Base-by-base conservation (phyloP, 2,113 vertebrate genomes). In the Antechinus flavipes region DNA sequence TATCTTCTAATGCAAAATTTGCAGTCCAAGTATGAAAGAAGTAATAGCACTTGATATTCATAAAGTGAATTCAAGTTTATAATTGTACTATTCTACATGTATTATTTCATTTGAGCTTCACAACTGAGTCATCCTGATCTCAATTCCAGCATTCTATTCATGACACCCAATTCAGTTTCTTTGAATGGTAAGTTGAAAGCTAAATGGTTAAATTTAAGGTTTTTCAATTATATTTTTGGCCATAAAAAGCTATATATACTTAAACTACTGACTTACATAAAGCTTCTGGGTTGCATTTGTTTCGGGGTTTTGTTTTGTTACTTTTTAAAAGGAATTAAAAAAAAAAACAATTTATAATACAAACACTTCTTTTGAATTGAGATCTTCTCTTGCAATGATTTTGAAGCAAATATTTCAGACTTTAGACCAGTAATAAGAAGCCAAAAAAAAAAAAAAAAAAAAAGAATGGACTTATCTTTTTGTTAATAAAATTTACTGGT, bases 11-110 rank as follows among this genome's bases (percentile, higher is more conserved):
- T 54, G 91, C 19, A 61, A 92, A 93, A 35, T 53, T 93, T 53
- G 95, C 14, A 55, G n/a, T 90, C 52, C 94, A 93, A 96, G 89
- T 58, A 84, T 76, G 25, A 93, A 92, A 91, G 30, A 46, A 89
- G 16, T 42, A 23, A 7, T 84, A 84, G 68, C 8, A 84, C 42
- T 42, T 76, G 68, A 42, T 84, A 84, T 42, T 23, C 42, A n/a
- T 42, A 84, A 3, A 84, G 35, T 42, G 68, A 84, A 84, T 42
- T 84, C 35, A 84, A n/a, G 30, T 14, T 68, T 68, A 68, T 16
- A 30, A 35, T 35, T 14, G 30, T 35, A 68, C 14, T 68, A 16
- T n/a, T n/a, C 61, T 68, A 68, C 35, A 16, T 68, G 35, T 68
- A 68, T 68, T 61, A 61, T n/a, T 35, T 76, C 61, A 76, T n/a